Evolutionary conservation across 2,888 invertebrate genomes (phyloP), one percentile per base, ranked within the genome.

Genomic region (Lomographa bimaculata): DNA sequence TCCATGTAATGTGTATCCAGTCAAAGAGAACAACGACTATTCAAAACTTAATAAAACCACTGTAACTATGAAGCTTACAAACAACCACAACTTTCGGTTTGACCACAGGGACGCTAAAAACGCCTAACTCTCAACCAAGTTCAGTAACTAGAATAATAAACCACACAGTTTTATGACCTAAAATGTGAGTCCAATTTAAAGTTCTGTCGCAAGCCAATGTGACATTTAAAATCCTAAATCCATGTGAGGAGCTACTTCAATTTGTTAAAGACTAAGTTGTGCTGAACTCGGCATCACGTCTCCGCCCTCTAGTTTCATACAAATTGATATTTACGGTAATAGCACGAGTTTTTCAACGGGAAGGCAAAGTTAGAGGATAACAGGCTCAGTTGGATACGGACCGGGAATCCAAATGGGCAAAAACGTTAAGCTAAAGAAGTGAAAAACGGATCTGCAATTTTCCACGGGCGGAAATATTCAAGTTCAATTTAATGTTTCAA

Each of bases 321-420:
- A 86, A 89, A 89, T 89, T 87, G 89, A 87, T 89, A 89, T 89
- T 89, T 89, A 89, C 86, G 84, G 79, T 87, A 84, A 89, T 84
- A 81, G 85, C 79, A 57, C 51, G 83, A 84, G 82, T 84, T 87
- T 89, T 86, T 85, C 79, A 78, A 71, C 78, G 75, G 64, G 70
- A 75, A 72, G 70, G 73, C 72, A 75, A 83, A 84, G 77, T 83
- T 82, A 64, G 71, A 65, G 79, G 74, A 79, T 83, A 83, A 82
- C 79, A 75, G 79, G 79, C 83, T 77, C 73, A 74, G 78, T 79
- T 71, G 78, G 78, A 77, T 77, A 70, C 71, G 68, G 71, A 58
- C 61, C 70, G 49, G 71, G 80, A 73, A 82, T 83, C 73, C 68
- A 73, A 85, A 80, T 79, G 74, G 74, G 80, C 74, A 76, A 75